Evolutionary conservation across 2,888 invertebrate genomes (phyloP).

Genomic region (Heliconius sara): DNA sequence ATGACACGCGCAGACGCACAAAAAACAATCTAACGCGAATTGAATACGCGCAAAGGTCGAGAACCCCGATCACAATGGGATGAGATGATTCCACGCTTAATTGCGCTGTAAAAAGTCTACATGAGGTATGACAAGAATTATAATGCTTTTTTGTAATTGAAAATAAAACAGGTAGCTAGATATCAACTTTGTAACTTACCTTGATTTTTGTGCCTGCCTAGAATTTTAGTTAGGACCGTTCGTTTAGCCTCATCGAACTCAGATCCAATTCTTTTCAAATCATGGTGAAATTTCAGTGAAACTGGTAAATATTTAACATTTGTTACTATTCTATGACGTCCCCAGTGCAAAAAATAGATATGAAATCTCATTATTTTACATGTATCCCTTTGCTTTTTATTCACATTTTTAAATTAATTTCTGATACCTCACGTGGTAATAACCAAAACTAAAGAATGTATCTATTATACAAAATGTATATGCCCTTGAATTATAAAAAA

Average conservation of each 20-base stretch:
- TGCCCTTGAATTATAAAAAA: constrained; percentile 78
- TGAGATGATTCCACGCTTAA: constrained; percentile 63
- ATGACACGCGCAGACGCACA: constrained; percentile 55
- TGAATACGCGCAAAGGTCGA: constrained; percentile 68
- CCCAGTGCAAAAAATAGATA: too few species aligned
- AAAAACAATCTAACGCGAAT: constrained; percentile 61
- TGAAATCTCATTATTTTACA: too few species aligned
- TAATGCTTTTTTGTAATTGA: background rate
- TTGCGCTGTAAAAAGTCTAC: constrained; percentile 55
- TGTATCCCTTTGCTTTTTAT: background rate
- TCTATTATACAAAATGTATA: constrained; percentile 46
- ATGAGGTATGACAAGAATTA: constrained; percentile 31
- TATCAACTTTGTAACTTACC: constrained; percentile 1
- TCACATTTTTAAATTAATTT: background rate
- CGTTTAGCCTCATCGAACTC: background rate
- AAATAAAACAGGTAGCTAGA: constrained; percentile 24
- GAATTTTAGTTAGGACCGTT: constrained; percentile 7
- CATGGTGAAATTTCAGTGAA: background rate
- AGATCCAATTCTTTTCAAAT: background rate
- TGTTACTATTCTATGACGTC: background rate
- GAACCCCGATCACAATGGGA: constrained; percentile 69
- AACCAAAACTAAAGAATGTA: constrained; percentile 36
- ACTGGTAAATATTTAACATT: background rate
- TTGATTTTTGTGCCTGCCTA: constrained; percentile 12
- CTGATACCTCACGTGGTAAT: background rate